A percentile compares a stretch with the other conserved stretches of the same genome.
phyloP scores from a whole-genome alignment of 2,113 vertebrate genomes.

The Pipa parva region DNA sequence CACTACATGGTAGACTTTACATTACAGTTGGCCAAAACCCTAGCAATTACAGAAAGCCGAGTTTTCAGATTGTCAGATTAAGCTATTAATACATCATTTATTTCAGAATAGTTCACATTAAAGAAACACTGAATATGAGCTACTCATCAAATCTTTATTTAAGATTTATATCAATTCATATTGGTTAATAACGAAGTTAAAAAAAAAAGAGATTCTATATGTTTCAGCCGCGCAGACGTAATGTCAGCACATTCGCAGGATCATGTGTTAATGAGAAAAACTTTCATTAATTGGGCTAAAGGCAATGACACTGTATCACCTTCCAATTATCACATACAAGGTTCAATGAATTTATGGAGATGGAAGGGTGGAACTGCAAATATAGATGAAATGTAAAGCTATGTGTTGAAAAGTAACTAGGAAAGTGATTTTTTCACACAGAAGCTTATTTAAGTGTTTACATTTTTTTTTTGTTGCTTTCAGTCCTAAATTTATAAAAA shows the following conservation, averaged over 20 bases:
- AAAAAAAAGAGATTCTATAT: background rate
- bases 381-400: background rate
- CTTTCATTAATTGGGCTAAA: slow-evolving; percentile 7
- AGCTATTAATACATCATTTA: too few species aligned
- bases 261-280: slow-evolving; percentile 13
- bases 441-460: background rate
- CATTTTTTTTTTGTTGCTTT: too few species aligned
- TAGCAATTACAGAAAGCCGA: too few species aligned
- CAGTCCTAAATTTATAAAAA: too few species aligned
- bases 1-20: too few species aligned
- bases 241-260: slow-evolving; percentile 4
- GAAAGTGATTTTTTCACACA: background rate
- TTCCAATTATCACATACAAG: slow-evolving; percentile 25
- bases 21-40: too few species aligned
- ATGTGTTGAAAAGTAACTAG: background rate
- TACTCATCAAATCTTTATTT: too few species aligned
- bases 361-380: background rate
- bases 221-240: background rate
- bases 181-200: too few species aligned
- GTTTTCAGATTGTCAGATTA: too few species aligned
- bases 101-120: too few species aligned
- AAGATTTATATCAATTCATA: too few species aligned
- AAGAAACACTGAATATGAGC: too few species aligned
- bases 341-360: slow-evolving; percentile 12
- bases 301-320: slow-evolving; percentile 1